phyloP scores from a whole-genome alignment of 2,888 invertebrate species.

The Aphodius sticticus region DNA sequence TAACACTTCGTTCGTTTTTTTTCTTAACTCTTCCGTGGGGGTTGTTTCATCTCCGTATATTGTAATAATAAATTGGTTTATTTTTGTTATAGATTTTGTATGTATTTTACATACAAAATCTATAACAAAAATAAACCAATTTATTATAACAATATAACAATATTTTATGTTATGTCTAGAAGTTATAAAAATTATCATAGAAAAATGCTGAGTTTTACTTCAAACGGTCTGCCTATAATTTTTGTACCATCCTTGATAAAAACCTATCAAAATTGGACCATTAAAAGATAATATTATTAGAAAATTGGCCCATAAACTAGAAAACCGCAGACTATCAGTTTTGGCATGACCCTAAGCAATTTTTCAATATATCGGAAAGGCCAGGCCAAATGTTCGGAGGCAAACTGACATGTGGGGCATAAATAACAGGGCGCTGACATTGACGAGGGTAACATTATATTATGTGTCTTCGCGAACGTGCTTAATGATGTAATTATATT shows the following conservation, averaged over 20 bases:
- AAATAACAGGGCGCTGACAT: constrained; percentile 32
- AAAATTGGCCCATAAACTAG: neutral
- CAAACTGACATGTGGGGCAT: constrained; percentile 24
- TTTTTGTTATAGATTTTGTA: too few species aligned
- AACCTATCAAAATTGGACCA: neutral
- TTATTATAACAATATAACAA: too few species aligned
- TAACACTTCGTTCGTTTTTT: too few species aligned
- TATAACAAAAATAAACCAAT: too few species aligned
- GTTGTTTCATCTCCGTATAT: too few species aligned
- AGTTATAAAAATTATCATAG: too few species aligned
- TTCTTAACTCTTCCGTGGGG: too few species aligned
- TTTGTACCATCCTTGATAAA: neutral
- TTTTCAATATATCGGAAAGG: neutral
- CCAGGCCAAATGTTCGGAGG: neutral
- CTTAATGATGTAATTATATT: constrained; percentile 35
- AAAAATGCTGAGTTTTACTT: too few species aligned
- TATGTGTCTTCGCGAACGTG: constrained; percentile 31
- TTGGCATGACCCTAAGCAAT: neutral
- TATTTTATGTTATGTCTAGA: too few species aligned
- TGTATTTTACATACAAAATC: too few species aligned
- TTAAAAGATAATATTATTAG: neutral
- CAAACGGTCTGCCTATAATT: too few species aligned
- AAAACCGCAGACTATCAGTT: neutral
- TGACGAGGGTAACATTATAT: constrained; percentile 35
- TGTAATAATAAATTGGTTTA: too few species aligned